phyloP scores from a whole-genome alignment of 2,113 vertebrate genomes.

The Paradisaea rubra region DNA sequence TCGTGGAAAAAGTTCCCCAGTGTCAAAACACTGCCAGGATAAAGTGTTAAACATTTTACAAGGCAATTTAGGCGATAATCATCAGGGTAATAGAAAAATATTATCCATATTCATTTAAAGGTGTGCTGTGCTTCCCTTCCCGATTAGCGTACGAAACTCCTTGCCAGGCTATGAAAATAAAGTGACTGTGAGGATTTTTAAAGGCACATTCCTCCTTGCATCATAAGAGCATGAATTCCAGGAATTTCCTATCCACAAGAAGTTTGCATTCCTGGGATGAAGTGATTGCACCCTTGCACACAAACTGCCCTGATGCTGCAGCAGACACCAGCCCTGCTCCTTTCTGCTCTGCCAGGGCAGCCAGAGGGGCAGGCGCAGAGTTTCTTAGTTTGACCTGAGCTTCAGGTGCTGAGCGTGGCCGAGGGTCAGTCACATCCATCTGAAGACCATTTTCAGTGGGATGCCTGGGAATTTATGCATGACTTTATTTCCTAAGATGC shows the following conservation, averaged over 20 bases:
- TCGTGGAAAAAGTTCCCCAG: background rate
- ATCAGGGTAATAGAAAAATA: slow-evolving; percentile 1
- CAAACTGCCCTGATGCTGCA: background rate
- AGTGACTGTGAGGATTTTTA: slow-evolving; percentile 3
- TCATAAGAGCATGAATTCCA: slow-evolving; percentile 37
- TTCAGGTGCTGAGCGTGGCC: background rate
- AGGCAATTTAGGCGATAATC: slow-evolving; percentile 3
- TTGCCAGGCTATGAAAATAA: background rate
- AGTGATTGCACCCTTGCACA: background rate
- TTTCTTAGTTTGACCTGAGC: background rate
- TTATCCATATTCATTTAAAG: background rate
- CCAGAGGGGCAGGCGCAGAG: background rate
- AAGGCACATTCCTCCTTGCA: background rate
- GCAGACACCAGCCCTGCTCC: background rate
- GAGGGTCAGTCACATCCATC: background rate
- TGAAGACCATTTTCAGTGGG: background rate
- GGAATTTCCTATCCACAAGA: slow-evolving; percentile 55
- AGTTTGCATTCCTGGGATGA: slow-evolving; percentile 27
- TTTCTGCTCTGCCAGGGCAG: background rate
- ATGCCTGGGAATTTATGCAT: background rate
- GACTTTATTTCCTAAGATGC: background rate
- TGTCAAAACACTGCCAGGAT: background rate
- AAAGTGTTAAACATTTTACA: background rate
- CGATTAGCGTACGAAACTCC: background rate
- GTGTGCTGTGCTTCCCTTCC: background rate